phyloP scores from a whole-genome alignment of 23 tunicate species.

The Ascidia mentula region DNA sequence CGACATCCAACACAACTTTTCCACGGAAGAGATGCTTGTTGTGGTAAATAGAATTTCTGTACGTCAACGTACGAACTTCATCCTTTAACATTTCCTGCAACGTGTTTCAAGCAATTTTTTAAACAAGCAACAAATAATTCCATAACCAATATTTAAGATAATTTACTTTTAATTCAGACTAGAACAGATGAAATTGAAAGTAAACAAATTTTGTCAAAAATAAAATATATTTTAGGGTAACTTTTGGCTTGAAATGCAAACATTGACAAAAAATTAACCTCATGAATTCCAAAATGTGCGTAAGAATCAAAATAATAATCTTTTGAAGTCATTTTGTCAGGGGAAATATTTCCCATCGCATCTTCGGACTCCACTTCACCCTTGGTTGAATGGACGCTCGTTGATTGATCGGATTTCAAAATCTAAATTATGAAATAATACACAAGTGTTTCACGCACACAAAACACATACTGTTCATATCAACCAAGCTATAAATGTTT shows the following conservation, averaged over 20 bases:
- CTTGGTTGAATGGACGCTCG: not conserved
- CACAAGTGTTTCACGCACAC: no score
- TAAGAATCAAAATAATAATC: conserved; percentile 99
- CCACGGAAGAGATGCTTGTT: conserved; percentile 92
- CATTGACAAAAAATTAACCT: no score
- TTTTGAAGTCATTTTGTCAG: conserved; percentile 94
- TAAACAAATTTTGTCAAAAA: no score
- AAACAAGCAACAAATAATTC: not conserved
- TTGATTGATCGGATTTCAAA: conserved; percentile 11
- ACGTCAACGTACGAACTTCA: conserved; percentile 96
- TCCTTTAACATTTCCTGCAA: conserved; percentile 96
- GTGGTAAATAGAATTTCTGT: conserved; percentile 92
- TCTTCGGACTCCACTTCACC: conserved; percentile 15
- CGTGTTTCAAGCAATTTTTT: not conserved
- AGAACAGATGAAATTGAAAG: no score
- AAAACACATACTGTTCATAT: no score
- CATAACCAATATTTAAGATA: not conserved
- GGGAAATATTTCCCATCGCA: conserved; percentile 79
- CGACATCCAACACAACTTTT: conserved; percentile 95
- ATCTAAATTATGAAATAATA: not conserved
- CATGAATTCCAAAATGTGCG: conserved; percentile 99
- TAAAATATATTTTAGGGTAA: no score
- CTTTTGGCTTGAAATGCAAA: no score
- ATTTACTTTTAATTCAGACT: not conserved
- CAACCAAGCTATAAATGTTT: no score